Base-by-base conservation (phyloP, 2,888 invertebrate genomes). In the Copidosoma aretas region DNA sequence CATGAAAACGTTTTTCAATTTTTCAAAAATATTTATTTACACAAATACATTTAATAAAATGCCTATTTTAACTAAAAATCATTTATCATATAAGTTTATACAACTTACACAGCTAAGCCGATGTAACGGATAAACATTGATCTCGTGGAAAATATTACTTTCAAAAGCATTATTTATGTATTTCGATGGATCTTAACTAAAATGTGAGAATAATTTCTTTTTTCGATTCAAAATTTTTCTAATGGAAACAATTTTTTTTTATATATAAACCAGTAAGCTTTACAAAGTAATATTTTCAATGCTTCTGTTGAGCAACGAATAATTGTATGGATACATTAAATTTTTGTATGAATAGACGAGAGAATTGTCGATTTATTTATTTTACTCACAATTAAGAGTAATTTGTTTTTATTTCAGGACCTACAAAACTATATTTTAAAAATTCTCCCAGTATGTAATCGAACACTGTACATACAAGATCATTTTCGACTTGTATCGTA, bases 21-120 rank as follows among this genome's bases (percentile, higher is more conserved):
- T 68, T 68, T 64, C 68, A 68, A 68, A 68, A 68, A 68, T 68
- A 68, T 68, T 68, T 68, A 68, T 68, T 68, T 68, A 68, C 68
- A 68, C 68, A 68, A 64, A 64, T 68, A 68, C 68, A 68, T 68
- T 68, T 68, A 68, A 68, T 68, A 64, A 68, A 68, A 64, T 68
- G 51, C 61, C 64, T 68, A 68, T 64, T 46, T 68, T 58, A 68
- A 64, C 61, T 68, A 61, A 68, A 60, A 52, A 51, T 21, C 61
- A 68, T 62, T 64, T 57, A 68, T 64, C 60, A 60, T 64, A 51
- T 68, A 68, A 64, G 49, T 58, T 68, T 60, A 64, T 64, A 64
- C 51, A 63, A 41, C 63, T 60, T 54, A 43, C 56, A 60, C 51
- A 52, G 17, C 43, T 14, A 46, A 46, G 57, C 43, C 57, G 56